Percentiles rank a stretch among this genome's conserved stretches.
phyloP scores from a whole-genome alignment of 2,113 vertebrate species.

The Hyla sarda region DNA sequence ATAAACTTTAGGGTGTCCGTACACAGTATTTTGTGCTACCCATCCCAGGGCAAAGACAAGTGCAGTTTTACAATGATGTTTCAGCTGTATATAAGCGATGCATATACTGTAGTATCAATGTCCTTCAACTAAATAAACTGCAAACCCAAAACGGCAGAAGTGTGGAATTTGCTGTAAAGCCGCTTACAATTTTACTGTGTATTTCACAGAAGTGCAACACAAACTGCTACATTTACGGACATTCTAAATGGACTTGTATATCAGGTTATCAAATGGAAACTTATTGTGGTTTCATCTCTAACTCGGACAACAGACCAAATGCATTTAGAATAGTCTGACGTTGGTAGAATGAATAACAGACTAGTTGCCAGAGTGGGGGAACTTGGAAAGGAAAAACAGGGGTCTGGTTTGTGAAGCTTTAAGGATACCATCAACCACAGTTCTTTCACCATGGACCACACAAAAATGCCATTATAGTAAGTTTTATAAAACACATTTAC shows the following conservation, averaged over 20 bases:
- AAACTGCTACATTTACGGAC: not conserved
- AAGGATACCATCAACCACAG: not conserved
- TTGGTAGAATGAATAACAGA: not conserved
- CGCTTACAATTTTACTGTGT: too few relatives aligned
- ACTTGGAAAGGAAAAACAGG: too few relatives aligned
- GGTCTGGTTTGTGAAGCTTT: not conserved
- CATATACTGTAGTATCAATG: too few relatives aligned
- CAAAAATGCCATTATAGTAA: not conserved
- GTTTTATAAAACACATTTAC: not conserved
- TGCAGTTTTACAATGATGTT: too few relatives aligned
- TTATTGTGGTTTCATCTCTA: not conserved
- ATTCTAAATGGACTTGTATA: not conserved
- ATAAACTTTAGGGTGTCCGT: too few relatives aligned
- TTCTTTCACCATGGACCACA: not conserved
- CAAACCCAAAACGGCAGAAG: too few relatives aligned
- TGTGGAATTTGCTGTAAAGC: too few relatives aligned
- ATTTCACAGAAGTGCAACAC: not conserved
- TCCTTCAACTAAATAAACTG: too few relatives aligned
- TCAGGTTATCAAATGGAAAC: not conserved
- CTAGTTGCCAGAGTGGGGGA: not conserved
- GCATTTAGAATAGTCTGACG: not conserved
- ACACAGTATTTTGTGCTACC: too few relatives aligned
- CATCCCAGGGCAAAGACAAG: too few relatives aligned
- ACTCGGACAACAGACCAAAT: not conserved
- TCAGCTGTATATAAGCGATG: too few relatives aligned